Evolutionary conservation across 2,888 invertebrate species (phyloP), one percentile per base, ranked within the genome.

Genomic region (Petrophora chlorosata): DNA sequence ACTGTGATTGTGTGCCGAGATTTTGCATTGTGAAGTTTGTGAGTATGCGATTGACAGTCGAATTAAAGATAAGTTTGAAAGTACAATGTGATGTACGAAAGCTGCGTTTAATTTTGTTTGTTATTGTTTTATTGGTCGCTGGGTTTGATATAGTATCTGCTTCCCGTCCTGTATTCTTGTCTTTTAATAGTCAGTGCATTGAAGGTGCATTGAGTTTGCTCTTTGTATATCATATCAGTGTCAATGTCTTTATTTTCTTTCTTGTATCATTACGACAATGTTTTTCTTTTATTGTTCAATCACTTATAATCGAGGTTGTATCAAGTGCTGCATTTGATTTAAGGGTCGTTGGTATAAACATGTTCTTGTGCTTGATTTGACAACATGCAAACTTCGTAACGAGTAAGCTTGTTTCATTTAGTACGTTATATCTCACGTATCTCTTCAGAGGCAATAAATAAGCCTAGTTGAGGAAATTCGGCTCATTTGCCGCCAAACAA

Each of bases 401-500:
- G 76, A 81, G 72, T 66, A 56, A 53, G 58, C 72, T 47, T 81
- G 82, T 82, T 67, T 32, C 67, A 67, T 81, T 81, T 81, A 84
- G 70, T 72, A 67, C 46, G 74, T 68, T 71, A 67, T 85, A 85
- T 76, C 73, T 83, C 63, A 82, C 67, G 60, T 64, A 61, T 61
- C 63, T 59, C 34, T 53, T 63, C 60, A 43, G 65, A 63, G 42
- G 59, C 70, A 63, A 82, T 85, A 88, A 88, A 88, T 79, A 76
- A 79, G 53, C 60, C 78, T 78, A 74, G 79, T 81, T 76, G 68
- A 71, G 73, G 69, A 76, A 76, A 79, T 77, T 75, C 64, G 70
- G 67, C 61, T 70, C 73, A 65, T 72, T 74, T 71, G 74, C 79
- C 79, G 78, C 79, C 82, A 81, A 79, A 79, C 78, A 69, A 82